These are phyloP conservation scores for Gorsachius goisagi DNA, from an alignment of 2,113 vertebrate species.

Conservation along the genomic window DNA sequence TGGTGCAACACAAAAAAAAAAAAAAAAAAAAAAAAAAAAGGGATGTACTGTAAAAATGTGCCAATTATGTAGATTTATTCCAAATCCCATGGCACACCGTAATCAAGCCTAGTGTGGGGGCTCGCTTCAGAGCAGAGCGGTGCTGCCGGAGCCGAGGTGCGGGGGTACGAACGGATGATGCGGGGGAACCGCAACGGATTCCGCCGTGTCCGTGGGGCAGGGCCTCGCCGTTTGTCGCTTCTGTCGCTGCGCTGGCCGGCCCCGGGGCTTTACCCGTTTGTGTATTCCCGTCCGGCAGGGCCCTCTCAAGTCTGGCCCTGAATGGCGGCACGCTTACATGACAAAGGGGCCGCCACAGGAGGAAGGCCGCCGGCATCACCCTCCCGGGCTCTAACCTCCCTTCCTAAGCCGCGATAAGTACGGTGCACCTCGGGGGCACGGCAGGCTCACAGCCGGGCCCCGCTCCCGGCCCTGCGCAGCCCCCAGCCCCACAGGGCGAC, in stretches of 20 bases:
- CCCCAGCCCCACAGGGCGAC: background rate
- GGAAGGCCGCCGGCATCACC: background rate
- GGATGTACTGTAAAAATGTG: fast-evolving
- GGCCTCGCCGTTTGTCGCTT: no score
- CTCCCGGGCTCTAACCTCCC: background rate
- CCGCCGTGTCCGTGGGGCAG: fast-evolving
- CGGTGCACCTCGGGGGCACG: background rate
- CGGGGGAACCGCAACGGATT: fast-evolving
- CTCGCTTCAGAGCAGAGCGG: fast-evolving
- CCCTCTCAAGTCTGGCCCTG: background rate
- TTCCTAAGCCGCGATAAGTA: background rate
- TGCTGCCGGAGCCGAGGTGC: fast-evolving
- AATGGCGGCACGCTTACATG: background rate
- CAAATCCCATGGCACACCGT: fast-evolving
- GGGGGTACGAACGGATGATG: fast-evolving
- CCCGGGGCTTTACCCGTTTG: background rate
- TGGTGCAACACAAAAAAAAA: background rate
- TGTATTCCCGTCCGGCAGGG: background rate
- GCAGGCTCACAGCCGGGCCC: background rate
- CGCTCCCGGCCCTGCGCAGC: no score
- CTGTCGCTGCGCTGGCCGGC: no score
- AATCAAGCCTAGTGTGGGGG: fast-evolving
- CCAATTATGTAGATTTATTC: fast-evolving
- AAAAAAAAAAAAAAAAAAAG: no score
- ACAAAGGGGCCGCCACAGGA: background rate